Percentiles rank a stretch among this genome's conserved stretches.
These are phyloP conservation scores for Selenia dentaria DNA, from an alignment of 2,888 invertebrate genomes.

Conservation along the genomic window DNA sequence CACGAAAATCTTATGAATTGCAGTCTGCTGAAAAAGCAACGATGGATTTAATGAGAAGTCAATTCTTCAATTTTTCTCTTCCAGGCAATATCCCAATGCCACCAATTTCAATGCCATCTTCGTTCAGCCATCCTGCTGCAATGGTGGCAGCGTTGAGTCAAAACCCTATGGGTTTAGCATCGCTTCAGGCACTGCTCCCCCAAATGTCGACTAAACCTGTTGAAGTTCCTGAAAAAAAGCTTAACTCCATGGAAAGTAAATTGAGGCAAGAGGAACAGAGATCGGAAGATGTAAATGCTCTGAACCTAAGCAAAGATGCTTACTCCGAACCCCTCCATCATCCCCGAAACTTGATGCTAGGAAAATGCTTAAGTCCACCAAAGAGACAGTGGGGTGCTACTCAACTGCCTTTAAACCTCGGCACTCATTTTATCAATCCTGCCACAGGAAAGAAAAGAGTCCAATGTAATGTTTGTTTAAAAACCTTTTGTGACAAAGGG, in stretches of 20 bases:
- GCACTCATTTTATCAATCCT: slow-evolving; percentile 96
- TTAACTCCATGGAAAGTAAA: slow-evolving; percentile 52
- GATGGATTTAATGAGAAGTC: slow-evolving; percentile 86
- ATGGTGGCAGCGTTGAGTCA: slow-evolving; percentile 86
- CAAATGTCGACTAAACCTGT: slow-evolving; percentile 83
- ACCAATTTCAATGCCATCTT: slow-evolving; percentile 79
- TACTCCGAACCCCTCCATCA: slow-evolving; percentile 63
- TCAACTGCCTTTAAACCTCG: slow-evolving; percentile 91
- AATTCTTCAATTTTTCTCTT: slow-evolving; percentile 86
- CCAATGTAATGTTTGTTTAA: slow-evolving; percentile 98
- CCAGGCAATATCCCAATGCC: slow-evolving; percentile 86
- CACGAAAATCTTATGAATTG: slow-evolving; percentile 74
- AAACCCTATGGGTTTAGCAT: slow-evolving; percentile 85
- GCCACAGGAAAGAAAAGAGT: slow-evolving; percentile 98
- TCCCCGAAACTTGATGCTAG: slow-evolving; percentile 79
- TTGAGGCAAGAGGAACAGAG: slow-evolving; percentile 57
- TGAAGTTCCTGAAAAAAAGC: slow-evolving; percentile 70
- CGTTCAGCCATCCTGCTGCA: slow-evolving; percentile 86
- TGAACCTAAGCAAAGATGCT: slow-evolving; percentile 78
- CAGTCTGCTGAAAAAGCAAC: slow-evolving; percentile 69
- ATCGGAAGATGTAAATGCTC: slow-evolving; percentile 70
- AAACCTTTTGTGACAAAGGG: slow-evolving; percentile 99
- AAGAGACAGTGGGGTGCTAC: slow-evolving; percentile 93
- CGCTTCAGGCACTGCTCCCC: slow-evolving; percentile 86
- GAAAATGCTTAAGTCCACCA: slow-evolving; percentile 89